Conservation (phyloP, 2,888 invertebrate species). For the Bellardia bayeri region DNA sequence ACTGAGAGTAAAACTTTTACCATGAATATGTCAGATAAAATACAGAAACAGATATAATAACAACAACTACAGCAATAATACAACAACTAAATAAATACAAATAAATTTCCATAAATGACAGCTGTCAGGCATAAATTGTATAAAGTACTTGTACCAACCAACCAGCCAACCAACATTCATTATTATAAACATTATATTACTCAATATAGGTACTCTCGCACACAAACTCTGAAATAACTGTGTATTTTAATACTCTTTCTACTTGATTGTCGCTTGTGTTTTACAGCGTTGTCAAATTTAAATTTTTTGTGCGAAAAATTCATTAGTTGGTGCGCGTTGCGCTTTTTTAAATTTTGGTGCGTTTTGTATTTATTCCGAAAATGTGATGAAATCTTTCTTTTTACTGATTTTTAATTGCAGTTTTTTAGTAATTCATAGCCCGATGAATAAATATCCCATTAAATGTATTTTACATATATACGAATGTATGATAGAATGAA, state of each 20-base stretch:
- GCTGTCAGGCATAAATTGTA: constrained; percentile 72
- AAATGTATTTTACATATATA: too few relatives aligned
- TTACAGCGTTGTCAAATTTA: too few relatives aligned
- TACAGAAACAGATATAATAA: constrained; percentile 22
- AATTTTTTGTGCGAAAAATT: too few relatives aligned
- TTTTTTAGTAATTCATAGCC: too few relatives aligned
- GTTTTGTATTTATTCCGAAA: too few relatives aligned
- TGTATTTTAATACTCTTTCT: not conserved
- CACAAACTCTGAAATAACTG: not conserved
- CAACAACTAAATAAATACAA: constrained; percentile 75
- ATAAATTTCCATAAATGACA: constrained; percentile 75
- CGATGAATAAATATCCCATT: too few relatives aligned
- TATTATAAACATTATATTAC: not conserved
- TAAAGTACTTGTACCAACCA: constrained; percentile 58
- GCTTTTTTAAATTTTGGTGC: too few relatives aligned
- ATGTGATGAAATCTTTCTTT: too few relatives aligned
- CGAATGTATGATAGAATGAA: too few relatives aligned
- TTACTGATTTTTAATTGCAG: too few relatives aligned
- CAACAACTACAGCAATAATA: constrained; percentile 17
- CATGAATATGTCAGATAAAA: constrained; percentile 55
- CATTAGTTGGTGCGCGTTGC: too few relatives aligned
- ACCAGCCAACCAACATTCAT: constrained; percentile 27
- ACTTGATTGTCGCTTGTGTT: not conserved
- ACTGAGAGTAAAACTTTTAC: constrained; percentile 60
- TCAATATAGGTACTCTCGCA: not conserved